Percentiles rank a stretch among this genome's conserved stretches.
These are phyloP conservation scores for Alviniconcha marisindica DNA, from an alignment of 1,140 invertebrate genomes.

Conservation along the genomic window DNA sequence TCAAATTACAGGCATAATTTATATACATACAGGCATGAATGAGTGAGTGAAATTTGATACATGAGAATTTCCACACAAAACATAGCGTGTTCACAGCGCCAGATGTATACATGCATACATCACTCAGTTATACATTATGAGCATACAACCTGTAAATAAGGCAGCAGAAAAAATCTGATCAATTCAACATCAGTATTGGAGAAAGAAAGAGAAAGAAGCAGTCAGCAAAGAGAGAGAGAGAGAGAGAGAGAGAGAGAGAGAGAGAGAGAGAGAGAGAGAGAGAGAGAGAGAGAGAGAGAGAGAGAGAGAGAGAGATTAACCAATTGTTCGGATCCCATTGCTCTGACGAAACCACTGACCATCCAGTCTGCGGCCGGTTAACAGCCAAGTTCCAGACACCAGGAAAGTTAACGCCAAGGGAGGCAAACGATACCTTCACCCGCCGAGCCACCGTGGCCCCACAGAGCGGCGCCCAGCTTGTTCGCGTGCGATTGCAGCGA, in stretches of 20 bases:
- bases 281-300: background rate
- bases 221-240: background rate
- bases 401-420: background rate
- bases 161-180: too few species aligned
- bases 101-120: too few species aligned
- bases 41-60: too few species aligned
- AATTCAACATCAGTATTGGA: background rate
- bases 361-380: background rate
- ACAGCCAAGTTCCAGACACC: background rate
- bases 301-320: too few species aligned
- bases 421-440: background rate
- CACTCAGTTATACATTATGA: too few species aligned
- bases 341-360: background rate
- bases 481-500: background rate
- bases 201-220: background rate
- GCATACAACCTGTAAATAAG: too few species aligned
- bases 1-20: too few species aligned
- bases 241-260: conserved; percentile 3
- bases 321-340: background rate
- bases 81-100: too few species aligned
- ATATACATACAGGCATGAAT: too few species aligned
- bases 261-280: conserved; percentile 3
- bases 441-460: too few species aligned
- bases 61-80: too few species aligned
- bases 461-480: background rate